Base-by-base conservation (phyloP, 2,113 vertebrate species). In the Smithornis capensis region DNA sequence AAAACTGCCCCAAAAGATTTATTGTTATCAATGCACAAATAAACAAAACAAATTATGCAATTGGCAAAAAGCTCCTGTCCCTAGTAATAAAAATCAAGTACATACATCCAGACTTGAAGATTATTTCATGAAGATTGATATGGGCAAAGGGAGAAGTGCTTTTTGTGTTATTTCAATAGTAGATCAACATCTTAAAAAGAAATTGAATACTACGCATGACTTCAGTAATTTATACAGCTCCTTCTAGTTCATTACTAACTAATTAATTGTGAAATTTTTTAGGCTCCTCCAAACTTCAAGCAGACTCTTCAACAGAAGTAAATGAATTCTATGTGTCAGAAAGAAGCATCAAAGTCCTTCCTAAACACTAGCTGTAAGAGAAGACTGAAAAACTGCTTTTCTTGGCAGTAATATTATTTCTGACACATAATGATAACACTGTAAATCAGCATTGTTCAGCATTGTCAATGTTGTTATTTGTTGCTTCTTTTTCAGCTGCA, bases 131-230 rank as follows among this genome's bases (percentile, higher is more conserved):
- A 76, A 38, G 10, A 19, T 87, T 67, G 12, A 24, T 55, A 25
- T 14, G 17, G 45, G 29, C 55, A 90, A 59, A 42, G 19, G 25
- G n/a, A 87, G 7, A 2, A 37, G 4, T 40, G 33, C 2, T 76
- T 88, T 71, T 79, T 9, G 6, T 33, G 10, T 4, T 86, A 59
- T 78, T 80, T 83, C 56, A 83, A 7, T 33, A 37, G 33, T 23
- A 44, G 17, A 52, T 50, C 21, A 55, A 53, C 62, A 57, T 50
- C 35, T 35, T 79, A 5, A 79, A 71, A 86, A 64, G 19, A 65
- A 74, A 50, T 3, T 0, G 10, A 82, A 79, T 7, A 31, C 42
- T n/a, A 35, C 18, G 76, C 0, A 0, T 53, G 3, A 63, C 37
- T 86, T 90, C 38, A 59, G n/a, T 19, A 65, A 29, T 84, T 94